These are phyloP conservation scores for Nymphalis c-album DNA, from an alignment of 2,888 invertebrate species.

Conservation along the genomic window DNA sequence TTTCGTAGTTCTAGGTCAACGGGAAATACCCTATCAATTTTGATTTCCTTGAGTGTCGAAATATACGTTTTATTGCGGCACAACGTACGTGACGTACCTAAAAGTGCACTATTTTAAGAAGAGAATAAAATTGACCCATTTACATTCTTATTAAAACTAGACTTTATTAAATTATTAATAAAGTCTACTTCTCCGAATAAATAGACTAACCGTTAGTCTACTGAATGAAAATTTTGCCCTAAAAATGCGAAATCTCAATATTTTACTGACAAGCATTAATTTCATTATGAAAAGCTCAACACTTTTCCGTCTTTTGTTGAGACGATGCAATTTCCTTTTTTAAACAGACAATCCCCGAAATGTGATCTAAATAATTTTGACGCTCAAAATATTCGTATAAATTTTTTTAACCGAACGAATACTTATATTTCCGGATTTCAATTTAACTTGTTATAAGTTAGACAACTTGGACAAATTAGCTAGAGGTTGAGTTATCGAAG, in stretches of 20 bases:
- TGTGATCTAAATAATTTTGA: background rate
- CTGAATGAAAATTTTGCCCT: background rate
- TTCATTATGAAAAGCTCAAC: slow-evolving; percentile 2
- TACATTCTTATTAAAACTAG: no score
- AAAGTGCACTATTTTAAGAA: no score
- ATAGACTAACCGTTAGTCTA: no score
- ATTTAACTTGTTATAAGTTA: slow-evolving; percentile 74
- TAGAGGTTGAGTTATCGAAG: slow-evolving; percentile 48
- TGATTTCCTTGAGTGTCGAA: no score
- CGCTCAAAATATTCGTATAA: slow-evolving; percentile 33
- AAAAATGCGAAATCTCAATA: background rate
- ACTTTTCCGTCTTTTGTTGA: background rate
- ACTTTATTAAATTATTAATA: no score
- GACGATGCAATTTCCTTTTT: slow-evolving; percentile 1
- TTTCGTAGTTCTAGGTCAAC: no score
- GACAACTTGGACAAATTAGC: slow-evolving; percentile 64
- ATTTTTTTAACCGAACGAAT: slow-evolving; percentile 47
- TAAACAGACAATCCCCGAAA: slow-evolving; percentile 3
- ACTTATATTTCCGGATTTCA: slow-evolving; percentile 63
- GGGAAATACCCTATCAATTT: no score
- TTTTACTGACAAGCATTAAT: background rate
- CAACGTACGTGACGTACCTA: no score
- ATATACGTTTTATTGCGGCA: no score
- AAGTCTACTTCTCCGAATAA: no score
- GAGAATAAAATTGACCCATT: no score